Base-by-base conservation (phyloP, 1,140 invertebrate genomes). In the Pseudomyrmex flavicornis region DNA sequence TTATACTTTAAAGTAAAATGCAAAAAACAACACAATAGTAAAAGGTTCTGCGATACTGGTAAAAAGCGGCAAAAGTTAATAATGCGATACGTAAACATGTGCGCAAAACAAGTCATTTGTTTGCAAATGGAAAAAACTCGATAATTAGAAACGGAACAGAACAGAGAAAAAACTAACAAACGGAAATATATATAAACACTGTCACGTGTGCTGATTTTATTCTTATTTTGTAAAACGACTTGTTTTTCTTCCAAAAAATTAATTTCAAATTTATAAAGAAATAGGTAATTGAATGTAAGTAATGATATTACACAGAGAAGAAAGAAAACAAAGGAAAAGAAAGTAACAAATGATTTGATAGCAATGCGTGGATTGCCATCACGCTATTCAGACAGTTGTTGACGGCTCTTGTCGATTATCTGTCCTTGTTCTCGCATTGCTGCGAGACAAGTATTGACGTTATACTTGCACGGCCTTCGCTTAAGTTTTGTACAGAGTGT, bases 101-200 rank as follows among this genome's bases (percentile, higher is more conserved):
- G 13, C 17, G 3, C 2, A 61, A 73, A 73, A 74, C 13, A 74
- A 62, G 12, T 61, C 0, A 5, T 74, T 74, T 74, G 5, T n/a
- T 48, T 46, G 13, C 13, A 15, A 74, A 61, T 46, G n/a, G 0
- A 74, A 9, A 12, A 62, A 46, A 62, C 62, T 48, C 2, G 20
- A 44, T 74, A 61, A 74, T 74, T 61, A 74, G 35, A 35, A 58
- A 44, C 13, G 10, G 12, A 74, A 22, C 1, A 9, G 4, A 46
- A 35, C 9, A 1, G 10, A 70, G 35, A 35, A 35, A 35, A 72
- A 2, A 13, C n/a, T 2, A 74, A 74, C 22, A 26, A 5, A 63
- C 12, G 12, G 7, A 17, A 17, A 26, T 5, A 0, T 12, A 48
- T 22, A 26, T n/a, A 15, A 12, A 0, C 59, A 0, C 7, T 62